Percentiles rank a stretch among this genome's conserved stretches.
phyloP scores from a whole-genome alignment of 1,140 invertebrate species.

The Mesaphorura yosii region DNA sequence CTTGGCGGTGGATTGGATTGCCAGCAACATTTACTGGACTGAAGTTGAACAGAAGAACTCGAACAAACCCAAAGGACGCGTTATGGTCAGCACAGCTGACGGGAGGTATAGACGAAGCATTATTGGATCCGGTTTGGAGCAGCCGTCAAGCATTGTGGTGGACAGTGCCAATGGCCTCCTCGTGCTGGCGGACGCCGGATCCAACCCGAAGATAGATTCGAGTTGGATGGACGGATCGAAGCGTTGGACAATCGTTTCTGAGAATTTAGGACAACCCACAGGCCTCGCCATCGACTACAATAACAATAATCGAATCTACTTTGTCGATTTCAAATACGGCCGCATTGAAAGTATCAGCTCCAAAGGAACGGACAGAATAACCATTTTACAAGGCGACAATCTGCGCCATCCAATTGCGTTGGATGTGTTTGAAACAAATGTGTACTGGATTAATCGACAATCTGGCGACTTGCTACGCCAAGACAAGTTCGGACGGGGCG shows the following conservation, averaged over 20 bases:
- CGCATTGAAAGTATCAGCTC: conserved; percentile 77
- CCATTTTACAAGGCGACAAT: conserved; percentile 55
- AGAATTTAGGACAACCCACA: conserved; percentile 67
- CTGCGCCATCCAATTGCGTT: conserved; percentile 70
- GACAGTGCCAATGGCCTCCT: conserved; percentile 74
- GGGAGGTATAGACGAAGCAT: conserved; percentile 75
- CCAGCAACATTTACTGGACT: conserved; percentile 87
- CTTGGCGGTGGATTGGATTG: conserved; percentile 82
- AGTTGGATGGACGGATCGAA: conserved; percentile 93
- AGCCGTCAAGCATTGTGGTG: conserved; percentile 71
- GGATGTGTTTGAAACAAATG: conserved; percentile 80
- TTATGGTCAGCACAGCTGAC: conserved; percentile 78
- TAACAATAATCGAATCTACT: conserved; percentile 80
- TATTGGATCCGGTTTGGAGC: conserved; percentile 48
- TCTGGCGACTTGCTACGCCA: conserved; percentile 71
- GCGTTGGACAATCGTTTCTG: conserved; percentile 62
- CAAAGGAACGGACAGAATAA: conserved; percentile 66
- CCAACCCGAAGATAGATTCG: conserved; percentile 65
- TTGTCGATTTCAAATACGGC: conserved; percentile 89
- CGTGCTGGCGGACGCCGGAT: conserved; percentile 81
- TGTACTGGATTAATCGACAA: conserved; percentile 79
- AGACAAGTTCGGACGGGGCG: conserved; percentile 91
- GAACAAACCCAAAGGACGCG: conserved; percentile 45
- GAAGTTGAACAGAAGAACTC: conserved; percentile 61
- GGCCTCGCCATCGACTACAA: conserved; percentile 81